phyloP scores from a whole-genome alignment of 2,113 vertebrate genomes.

The Anhinga anhinga region DNA sequence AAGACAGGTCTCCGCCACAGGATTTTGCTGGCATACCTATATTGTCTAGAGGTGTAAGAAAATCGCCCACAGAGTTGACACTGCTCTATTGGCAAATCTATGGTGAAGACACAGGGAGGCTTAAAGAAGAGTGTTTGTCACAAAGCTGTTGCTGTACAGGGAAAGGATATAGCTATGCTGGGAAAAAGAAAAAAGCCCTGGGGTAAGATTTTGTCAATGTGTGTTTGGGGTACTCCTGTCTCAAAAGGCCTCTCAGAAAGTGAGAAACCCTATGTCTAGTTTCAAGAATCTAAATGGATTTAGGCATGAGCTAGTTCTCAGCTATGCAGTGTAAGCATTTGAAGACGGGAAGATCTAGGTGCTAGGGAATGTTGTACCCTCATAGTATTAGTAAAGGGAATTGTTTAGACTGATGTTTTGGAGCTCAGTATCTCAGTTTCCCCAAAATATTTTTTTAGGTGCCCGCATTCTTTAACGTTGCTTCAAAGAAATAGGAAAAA shows the following conservation, averaged over 20 bases:
- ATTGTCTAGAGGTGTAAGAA: conserved; percentile 46
- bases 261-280: accelerated
- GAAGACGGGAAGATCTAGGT: background rate
- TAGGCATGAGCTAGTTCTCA: background rate
- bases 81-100: background rate
- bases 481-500: background rate
- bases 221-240: background rate
- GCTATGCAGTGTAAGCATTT: background rate
- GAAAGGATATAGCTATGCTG: background rate
- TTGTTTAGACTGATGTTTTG: background rate
- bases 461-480: accelerated
- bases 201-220: background rate
- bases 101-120: background rate
- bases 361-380: background rate
- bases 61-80: conserved; percentile 1
- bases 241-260: background rate
- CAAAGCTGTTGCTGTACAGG: background rate
- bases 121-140: background rate
- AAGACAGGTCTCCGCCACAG: conserved; percentile 16
- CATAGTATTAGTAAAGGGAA: background rate
- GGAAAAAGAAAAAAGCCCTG: accelerated
- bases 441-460: background rate
- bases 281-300: background rate
- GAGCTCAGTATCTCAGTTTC: background rate
- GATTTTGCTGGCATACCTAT: conserved; percentile 21